These are phyloP conservation scores for Sipha maydis DNA, from an alignment of 2,888 invertebrate genomes.

Conservation along the genomic window DNA sequence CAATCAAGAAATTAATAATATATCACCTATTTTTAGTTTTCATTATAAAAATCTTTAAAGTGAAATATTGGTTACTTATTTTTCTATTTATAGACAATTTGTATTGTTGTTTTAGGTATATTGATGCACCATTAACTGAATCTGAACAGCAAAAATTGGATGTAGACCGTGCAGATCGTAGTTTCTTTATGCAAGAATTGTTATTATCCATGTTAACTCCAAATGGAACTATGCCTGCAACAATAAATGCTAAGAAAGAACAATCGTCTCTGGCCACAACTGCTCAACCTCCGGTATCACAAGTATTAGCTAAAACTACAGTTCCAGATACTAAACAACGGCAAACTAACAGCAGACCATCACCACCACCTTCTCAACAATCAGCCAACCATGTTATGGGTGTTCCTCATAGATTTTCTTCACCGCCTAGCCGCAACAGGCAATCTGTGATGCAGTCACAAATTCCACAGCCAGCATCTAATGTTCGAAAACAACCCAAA, in stretches of 20 bases:
- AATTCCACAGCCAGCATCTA: slow-evolving; percentile 57
- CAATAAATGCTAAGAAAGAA: slow-evolving; percentile 41
- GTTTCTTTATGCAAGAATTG: slow-evolving; percentile 78
- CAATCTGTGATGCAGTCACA: slow-evolving; percentile 58
- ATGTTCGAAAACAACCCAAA: slow-evolving; percentile 58
- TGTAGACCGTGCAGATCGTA: slow-evolving; percentile 72
- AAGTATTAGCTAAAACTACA: slow-evolving; percentile 28
- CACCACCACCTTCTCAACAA: slow-evolving; percentile 38
- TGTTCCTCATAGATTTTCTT: slow-evolving; percentile 55
- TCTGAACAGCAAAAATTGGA: slow-evolving; percentile 63
- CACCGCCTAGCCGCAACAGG: slow-evolving; percentile 52
- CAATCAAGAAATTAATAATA: too few relatives aligned
- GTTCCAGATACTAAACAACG: slow-evolving; percentile 45
- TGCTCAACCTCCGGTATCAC: slow-evolving; percentile 33
- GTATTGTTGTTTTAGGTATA: slow-evolving; percentile 36
- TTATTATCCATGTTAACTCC: slow-evolving; percentile 72
- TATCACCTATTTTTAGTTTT: too few relatives aligned
- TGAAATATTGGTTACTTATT: too few relatives aligned
- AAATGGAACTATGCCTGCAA: slow-evolving; percentile 1
- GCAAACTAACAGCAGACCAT: slow-evolving; percentile 24
- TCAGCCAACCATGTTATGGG: slow-evolving; percentile 35
- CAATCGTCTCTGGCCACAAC: slow-evolving; percentile 30
- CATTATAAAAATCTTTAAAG: too few relatives aligned
- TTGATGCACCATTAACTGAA: slow-evolving; percentile 62
- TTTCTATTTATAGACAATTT: too few relatives aligned